A percentile compares a stretch with the other conserved stretches of the same genome.
phyloP scores from a whole-genome alignment of 1,140 invertebrate genomes.

The Drosophila eugracilis region DNA sequence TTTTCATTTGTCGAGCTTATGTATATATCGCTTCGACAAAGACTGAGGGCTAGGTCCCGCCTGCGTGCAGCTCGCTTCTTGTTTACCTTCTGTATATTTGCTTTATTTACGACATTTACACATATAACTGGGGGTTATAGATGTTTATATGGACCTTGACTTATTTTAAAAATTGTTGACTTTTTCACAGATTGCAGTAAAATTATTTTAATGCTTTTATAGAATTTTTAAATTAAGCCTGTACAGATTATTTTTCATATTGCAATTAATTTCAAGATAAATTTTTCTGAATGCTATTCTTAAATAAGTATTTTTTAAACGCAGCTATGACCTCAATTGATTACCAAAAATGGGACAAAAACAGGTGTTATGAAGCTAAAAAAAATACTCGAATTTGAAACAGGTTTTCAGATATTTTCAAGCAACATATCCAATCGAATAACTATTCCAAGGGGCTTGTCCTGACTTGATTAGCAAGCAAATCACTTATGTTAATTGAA shows the following conservation, averaged over 20 bases:
- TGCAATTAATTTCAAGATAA: too few relatives aligned
- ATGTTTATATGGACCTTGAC: conserved; percentile 56
- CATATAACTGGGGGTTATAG: conserved; percentile 8
- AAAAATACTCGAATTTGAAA: conserved; percentile 10
- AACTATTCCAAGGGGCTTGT: conserved; percentile 29
- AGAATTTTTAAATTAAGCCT: too few relatives aligned
- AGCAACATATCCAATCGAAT: not conserved
- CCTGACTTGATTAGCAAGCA: conserved; percentile 30
- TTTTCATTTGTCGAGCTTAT: not conserved
- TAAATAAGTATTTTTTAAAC: too few relatives aligned
- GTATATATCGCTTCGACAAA: conserved; percentile 34
- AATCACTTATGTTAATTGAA: conserved; percentile 48
- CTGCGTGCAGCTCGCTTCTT: conserved; percentile 28
- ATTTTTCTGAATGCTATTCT: too few relatives aligned
- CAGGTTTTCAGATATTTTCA: conserved; percentile 6
- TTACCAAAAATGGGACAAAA: not conserved
- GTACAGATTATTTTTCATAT: too few relatives aligned
- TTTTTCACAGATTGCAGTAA: not conserved
- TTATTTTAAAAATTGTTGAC: conserved; percentile 38
- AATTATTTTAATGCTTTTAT: too few relatives aligned
- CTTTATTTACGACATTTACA: conserved; percentile 4
- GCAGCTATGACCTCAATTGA: not conserved
- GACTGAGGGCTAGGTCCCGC: conserved; percentile 15
- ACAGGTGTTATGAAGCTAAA: too few relatives aligned
- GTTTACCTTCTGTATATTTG: conserved; percentile 48